Base-by-base conservation (phyloP, 2,113 vertebrate genomes). In the Gavialis gangeticus region DNA sequence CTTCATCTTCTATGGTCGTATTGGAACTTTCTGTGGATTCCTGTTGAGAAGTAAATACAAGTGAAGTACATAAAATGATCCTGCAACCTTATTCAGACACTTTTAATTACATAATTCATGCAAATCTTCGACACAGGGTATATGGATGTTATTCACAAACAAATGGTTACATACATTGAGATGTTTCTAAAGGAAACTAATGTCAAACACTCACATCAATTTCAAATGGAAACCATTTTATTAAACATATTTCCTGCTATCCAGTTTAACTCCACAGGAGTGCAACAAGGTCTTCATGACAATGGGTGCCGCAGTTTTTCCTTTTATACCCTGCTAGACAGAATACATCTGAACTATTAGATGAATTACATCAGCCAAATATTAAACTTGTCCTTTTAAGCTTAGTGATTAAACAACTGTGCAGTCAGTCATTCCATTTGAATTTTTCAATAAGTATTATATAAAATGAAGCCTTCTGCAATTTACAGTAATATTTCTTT, bases 1-100 rank as follows among this genome's bases (percentile, higher is more conserved):
- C 99, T 97, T 99, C 99, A 34, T 99, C 99, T 90, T 99, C 99
- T 21, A 99, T 99, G 89, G 99, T 99, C 6, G 99, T 99, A 96
- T 99, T 99, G 93, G 99, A 97, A 58, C 99, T 99, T 97, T 99
- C 99, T 4, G 99, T 99, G 79, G 99, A 99, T 90, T 99, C 99
- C 99, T 99, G 98, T 95, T n/a, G 82, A 95, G 93, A 98, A 94
- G 92, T 79, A 98, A 59, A 93, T 86, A 96, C 24, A 95, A 89
- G 89, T 67, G 5, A 75, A 94, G 90, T 71, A 71, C 34, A 69
- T 3, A 63, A 87, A 90, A 62, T 5, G 19, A 64, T 13, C 24
- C 62, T 3, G 19, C 30, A 73, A n/a, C 54, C 62, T 60, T 7
- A 27, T 11, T 14, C 17, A 79, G 0, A 4, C 57, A 71, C 76